Base-by-base conservation (phyloP, 2,888 invertebrate species). In the Drosophila barbarae region DNA sequence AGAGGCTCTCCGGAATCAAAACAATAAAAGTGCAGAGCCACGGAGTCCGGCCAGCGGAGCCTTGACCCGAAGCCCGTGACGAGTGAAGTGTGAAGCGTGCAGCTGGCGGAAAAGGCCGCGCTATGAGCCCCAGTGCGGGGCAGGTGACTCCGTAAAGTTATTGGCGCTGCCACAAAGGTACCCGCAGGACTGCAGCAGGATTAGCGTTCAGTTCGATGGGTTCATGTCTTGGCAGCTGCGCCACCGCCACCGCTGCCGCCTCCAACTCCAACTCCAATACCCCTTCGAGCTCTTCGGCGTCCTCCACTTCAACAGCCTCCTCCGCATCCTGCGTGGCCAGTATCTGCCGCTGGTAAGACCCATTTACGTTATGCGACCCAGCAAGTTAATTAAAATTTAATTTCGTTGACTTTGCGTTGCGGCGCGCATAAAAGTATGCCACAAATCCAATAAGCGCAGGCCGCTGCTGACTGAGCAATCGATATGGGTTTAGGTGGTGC, bases 211-310 rank as follows among this genome's bases (percentile, higher is more conserved):
- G 58, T 69, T 77, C 78, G 63, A 80, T 80, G 80, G 80, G 80
- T 78, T 77, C 84, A 74, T 80, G 80, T 53, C 63, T 84, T 51
- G 82, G 80, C 82, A 84, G 79, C 76, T 84, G 80, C 46, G 72
- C 70, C 28, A 44, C 44, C 32, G 41, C 68, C 35, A 58, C 34
- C 55, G 54, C 67, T 23, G 34, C 42, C 44, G 50, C 69, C 47
- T 21, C 34, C 44, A 56, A 53, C 47, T 21, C 28, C 49, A 54
- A 53, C 65, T 46, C 55, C 55, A 75, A 54, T 30, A 63, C 82
- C 38, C 42, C 39, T 38, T 70, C 58, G 34, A 60, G 59, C 34
- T 75, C 84, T 51, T 61, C 71, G n/a, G 49, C 51, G n/a, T 60
- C 69, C 42, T 55, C 58, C 54, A 38, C 52, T 28, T 65, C 65